phyloP scores from a whole-genome alignment of 2,888 invertebrate species.

The Sympetrum striolatum region DNA sequence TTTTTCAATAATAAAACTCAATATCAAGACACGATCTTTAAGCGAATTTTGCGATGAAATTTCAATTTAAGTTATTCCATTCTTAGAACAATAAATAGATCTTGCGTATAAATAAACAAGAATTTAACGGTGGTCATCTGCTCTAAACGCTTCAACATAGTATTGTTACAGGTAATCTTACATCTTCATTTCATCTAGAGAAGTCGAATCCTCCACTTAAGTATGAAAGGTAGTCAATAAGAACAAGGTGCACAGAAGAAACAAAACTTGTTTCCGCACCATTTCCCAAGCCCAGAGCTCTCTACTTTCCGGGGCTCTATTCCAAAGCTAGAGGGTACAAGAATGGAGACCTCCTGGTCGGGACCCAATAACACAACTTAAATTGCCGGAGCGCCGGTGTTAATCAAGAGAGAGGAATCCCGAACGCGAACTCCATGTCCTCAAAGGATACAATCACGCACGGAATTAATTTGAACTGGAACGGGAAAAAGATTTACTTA shows the following conservation, averaged over 20 bases:
- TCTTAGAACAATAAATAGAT: too few species aligned
- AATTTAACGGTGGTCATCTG: too few species aligned
- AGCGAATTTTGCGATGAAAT: neutral
- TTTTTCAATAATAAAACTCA: too few species aligned
- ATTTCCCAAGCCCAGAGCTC: neutral
- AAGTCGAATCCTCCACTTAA: too few species aligned
- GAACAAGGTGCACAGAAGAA: too few species aligned
- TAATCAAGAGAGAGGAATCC: conserved; percentile 4
- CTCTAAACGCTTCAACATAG: too few species aligned
- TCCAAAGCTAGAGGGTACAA: neutral
- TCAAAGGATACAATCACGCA: neutral
- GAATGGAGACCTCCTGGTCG: neutral
- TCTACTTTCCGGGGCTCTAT: neutral
- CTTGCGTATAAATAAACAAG: too few species aligned
- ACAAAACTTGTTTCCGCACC: neutral
- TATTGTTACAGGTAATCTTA: too few species aligned
- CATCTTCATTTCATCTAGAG: too few species aligned
- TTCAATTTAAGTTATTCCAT: too few species aligned
- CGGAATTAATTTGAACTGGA: neutral
- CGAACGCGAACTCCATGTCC: neutral
- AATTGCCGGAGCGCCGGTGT: neutral
- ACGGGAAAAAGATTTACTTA: neutral
- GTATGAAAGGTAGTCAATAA: too few species aligned
- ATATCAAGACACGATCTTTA: too few species aligned
- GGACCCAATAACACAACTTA: conserved; percentile 10